Base-by-base conservation (phyloP, 2,888 invertebrate genomes). In the Meiosimyza platycephala region DNA sequence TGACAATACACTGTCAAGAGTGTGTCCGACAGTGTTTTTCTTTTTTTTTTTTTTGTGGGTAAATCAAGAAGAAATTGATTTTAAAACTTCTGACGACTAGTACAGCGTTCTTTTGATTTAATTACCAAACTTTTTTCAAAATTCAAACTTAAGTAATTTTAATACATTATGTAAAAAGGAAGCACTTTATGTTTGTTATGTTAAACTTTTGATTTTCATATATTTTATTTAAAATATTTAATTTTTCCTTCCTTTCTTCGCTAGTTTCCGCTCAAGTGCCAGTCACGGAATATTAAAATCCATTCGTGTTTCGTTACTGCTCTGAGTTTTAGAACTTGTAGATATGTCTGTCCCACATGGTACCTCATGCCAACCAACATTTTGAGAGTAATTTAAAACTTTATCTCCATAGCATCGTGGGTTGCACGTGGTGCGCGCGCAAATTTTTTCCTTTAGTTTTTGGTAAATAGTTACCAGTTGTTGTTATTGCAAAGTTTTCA, bases 351-450 rank as follows among this genome's bases (percentile, higher is more conserved):
- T 33, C 5, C 18, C 13, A 40, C 48, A 62, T 40, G 63, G 33
- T 15, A 12, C 65, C 65, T 33, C 51, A 22, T 48, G 18, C 64
- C 22, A 16, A 40, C 16, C 59, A 48, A 51, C 22, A 47, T 63
- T 22, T 33, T 63, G 62, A 70, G 70, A 54, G 70, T 63, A 28
- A 54, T 63, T 69, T 50, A n/a, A 28, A 40, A 11, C 51, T 64
- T 51, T 64, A 51, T 64, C 64, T 64, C 51, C 51, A 54, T 40
- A 70, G 70, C 70, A 70, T 62, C 70, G 54, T 52, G 60, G 80
- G 77, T 81, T 81, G 83, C 86, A 87, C 87, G 85, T 87, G 85
- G 86, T 88, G 86, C 86, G 87, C 85, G 84, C 85, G 88, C 85
- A 86, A 80, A 79, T 82, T 78, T 82, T 81, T 81, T 80, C 18